These are phyloP conservation scores for Ochropleura plecta DNA, from an alignment of 2,888 invertebrate genomes.

Conservation along the genomic window DNA sequence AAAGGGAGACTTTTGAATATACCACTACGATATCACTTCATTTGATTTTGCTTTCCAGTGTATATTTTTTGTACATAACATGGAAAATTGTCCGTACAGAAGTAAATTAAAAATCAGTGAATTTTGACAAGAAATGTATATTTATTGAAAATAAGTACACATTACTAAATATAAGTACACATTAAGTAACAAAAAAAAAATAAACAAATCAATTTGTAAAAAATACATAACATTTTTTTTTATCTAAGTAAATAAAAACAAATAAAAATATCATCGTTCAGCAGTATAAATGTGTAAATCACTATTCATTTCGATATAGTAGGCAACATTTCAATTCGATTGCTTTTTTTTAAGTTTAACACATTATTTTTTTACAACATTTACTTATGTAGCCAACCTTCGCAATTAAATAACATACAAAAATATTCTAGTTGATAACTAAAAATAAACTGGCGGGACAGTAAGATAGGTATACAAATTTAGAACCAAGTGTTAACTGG, in stretches of 20 bases:
- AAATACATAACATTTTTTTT: slow-evolving; percentile 1
- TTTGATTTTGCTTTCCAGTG: no score
- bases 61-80: no score
- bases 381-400: neutral
- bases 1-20: no score
- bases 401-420: neutral
- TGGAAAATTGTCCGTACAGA: neutral
- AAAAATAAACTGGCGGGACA: neutral
- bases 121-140: slow-evolving; percentile 11
- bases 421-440: neutral
- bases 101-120: neutral
- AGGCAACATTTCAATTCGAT: neutral
- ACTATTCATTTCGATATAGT: neutral
- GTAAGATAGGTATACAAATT: neutral
- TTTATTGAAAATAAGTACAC: slow-evolving; percentile 26
- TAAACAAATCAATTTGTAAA: slow-evolving; percentile 14
- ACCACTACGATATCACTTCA: no score
- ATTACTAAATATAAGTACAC: neutral
- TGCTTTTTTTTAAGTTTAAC: slow-evolving; percentile 2
- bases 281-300: slow-evolving; percentile 8
- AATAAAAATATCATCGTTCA: neutral
- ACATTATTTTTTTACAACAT: slow-evolving; percentile 7
- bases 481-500: slow-evolving; percentile 1
- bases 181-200: slow-evolving; percentile 1
- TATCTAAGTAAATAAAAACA: neutral